phyloP scores from a whole-genome alignment of 1,140 invertebrate genomes.

The Penaeus japonicus region DNA sequence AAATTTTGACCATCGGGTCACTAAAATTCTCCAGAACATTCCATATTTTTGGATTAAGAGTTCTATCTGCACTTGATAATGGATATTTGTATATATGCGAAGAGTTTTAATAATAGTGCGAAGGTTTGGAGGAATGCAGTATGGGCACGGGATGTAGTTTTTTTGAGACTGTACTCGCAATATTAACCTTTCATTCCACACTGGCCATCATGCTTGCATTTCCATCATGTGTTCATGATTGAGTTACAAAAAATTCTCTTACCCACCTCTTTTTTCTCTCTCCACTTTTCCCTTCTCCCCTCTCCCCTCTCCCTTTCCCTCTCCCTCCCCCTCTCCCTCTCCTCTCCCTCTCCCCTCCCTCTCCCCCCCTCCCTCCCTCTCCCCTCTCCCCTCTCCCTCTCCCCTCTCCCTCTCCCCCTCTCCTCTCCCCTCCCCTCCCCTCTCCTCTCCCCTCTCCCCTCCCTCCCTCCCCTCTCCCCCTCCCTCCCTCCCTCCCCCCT shows the following conservation, averaged over 20 bases:
- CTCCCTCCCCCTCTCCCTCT: constrained; percentile 9
- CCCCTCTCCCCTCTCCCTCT: not conserved
- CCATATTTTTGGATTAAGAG: too few relatives aligned
- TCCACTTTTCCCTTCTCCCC: not conserved
- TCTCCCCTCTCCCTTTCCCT: not conserved
- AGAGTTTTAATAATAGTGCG: too few relatives aligned
- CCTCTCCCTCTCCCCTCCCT: not conserved
- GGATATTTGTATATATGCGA: too few relatives aligned
- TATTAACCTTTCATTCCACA: not conserved
- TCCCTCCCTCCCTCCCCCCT: not conserved
- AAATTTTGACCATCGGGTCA: too few relatives aligned
- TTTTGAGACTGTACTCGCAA: not conserved
- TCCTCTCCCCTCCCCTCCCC: not conserved
- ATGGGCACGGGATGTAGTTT: not conserved
- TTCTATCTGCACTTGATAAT: too few relatives aligned
- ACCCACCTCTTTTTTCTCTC: not conserved
- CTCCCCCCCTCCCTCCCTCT: constrained; percentile 1
- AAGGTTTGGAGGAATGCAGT: not conserved
- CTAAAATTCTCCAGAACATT: too few relatives aligned
- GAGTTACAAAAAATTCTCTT: not conserved
- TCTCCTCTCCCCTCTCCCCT: not conserved
- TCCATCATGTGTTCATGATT: not conserved
- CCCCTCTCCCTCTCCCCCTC: not conserved
- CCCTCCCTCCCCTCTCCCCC: not conserved
- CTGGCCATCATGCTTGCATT: not conserved